Evolutionary conservation across 2,797 vertebrate genomes (phyloP), one percentile per base, ranked within the genome.

Genomic region (Acanthornis magna): DNA sequence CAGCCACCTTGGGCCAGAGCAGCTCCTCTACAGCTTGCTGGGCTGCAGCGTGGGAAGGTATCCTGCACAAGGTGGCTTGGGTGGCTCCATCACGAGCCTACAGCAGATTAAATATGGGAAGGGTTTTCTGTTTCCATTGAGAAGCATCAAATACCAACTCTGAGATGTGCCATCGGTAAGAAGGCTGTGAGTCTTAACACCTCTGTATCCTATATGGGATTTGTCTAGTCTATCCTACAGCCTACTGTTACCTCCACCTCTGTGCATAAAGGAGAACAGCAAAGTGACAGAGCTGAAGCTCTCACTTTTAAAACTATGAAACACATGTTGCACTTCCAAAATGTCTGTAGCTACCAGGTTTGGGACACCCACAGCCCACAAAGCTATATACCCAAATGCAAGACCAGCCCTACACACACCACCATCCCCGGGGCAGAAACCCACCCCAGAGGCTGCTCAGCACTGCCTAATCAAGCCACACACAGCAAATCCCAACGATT

Each of bases 101-200:
- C 27, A 75, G 34, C 16, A 45, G 6, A 61, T 32, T 51, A 65
- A 85, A 34, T 9, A 14, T 26, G 6, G 19, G 5, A 71, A 90
- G 70, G 7, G 5, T 27, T 48, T 76, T 13, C 82, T 75, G 11
- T 48, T 94, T 66, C 45, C 16, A 43, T 7, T 22, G 17, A 14
- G 17, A 77, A 74, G 16, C 14, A 57, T 38, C 22, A 48, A 62
- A 73, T 34, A 60, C 19, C 27, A 81, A 27, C 19, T 34, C 54
- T 1, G 17, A 91, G 32, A 10, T 27, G 7, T 27, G 3, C 22
- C 26, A 8, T 1, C 16, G 19, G 17, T 8, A 2, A 3, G 1
- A 72, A 81, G 19, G 42, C 23, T 1, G 9, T 85, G 34, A 50
- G 20, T 22, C 36, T 50, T 2, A 1, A 45, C 8, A 50, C 10